These are phyloP conservation scores for Globia sparganii DNA, from an alignment of 2,888 invertebrate species.

Conservation along the genomic window DNA sequence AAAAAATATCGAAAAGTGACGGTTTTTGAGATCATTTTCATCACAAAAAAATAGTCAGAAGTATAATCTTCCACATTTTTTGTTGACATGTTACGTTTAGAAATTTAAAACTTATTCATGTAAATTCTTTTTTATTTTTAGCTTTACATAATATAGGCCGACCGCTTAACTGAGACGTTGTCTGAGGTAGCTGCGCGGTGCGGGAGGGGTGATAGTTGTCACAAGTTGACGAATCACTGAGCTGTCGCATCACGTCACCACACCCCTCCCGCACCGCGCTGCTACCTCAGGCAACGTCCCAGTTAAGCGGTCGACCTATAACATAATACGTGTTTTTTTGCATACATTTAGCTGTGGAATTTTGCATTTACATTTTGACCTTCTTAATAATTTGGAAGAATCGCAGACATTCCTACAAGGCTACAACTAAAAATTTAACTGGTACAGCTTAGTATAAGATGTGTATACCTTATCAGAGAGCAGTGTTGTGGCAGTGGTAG, in stretches of 20 bases:
- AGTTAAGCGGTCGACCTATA: too few relatives aligned
- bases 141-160: too few relatives aligned
- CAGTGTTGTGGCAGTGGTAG: too few relatives aligned
- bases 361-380: conserved; percentile 4
- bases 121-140: neutral
- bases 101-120: neutral
- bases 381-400: neutral
- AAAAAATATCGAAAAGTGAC: too few relatives aligned
- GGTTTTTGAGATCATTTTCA: neutral
- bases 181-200: too few relatives aligned
- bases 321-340: neutral
- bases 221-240: too few relatives aligned
- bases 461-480: neutral
- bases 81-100: neutral
- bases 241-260: too few relatives aligned
- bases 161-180: too few relatives aligned
- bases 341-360: neutral
- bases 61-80: neutral
- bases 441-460: neutral
- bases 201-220: too few relatives aligned
- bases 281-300: too few relatives aligned
- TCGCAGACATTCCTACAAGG: neutral
- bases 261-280: too few relatives aligned
- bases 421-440: neutral
- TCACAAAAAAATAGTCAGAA: neutral